These are phyloP conservation scores for Bruchidius siliquastri DNA, from an alignment of 2,888 invertebrate genomes.

Conservation along the genomic window DNA sequence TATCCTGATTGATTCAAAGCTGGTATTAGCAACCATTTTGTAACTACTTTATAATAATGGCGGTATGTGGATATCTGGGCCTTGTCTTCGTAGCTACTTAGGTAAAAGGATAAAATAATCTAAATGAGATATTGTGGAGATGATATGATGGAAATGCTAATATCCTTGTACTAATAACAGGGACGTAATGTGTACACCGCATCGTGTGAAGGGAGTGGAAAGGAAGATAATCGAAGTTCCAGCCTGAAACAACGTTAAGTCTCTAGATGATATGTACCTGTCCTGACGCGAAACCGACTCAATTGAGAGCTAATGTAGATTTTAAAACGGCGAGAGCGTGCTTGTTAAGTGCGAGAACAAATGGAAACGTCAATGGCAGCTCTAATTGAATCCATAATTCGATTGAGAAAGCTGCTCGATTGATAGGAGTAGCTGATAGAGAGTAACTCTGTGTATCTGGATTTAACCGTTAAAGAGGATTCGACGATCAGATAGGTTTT, in stretches of 20 bases:
- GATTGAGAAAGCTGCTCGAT: slow-evolving; percentile 14
- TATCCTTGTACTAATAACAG: background rate
- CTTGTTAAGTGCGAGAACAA: slow-evolving; percentile 18
- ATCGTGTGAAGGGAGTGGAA: background rate
- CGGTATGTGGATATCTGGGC: too few species aligned
- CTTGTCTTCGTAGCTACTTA: too few species aligned
- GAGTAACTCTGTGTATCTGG: background rate
- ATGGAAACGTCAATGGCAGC: slow-evolving; percentile 22
- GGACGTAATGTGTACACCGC: background rate
- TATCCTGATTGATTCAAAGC: too few species aligned
- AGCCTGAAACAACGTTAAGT: slow-evolving; percentile 16
- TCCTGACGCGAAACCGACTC: slow-evolving; percentile 4
- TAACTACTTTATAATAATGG: too few species aligned
- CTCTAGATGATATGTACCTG: background rate
- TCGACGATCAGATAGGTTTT: background rate
- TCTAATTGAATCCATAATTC: slow-evolving; percentile 23
- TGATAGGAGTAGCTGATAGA: background rate
- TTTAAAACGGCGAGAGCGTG: slow-evolving; percentile 15
- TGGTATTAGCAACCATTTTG: too few species aligned
- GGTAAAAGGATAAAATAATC: too few species aligned
- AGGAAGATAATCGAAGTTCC: background rate
- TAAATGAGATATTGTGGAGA: too few species aligned
- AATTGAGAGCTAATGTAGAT: slow-evolving; percentile 12
- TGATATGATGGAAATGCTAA: too few species aligned
- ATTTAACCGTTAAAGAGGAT: background rate